Conservation (phyloP, 2,888 invertebrate genomes). For the Deroplatys truncata region DNA sequence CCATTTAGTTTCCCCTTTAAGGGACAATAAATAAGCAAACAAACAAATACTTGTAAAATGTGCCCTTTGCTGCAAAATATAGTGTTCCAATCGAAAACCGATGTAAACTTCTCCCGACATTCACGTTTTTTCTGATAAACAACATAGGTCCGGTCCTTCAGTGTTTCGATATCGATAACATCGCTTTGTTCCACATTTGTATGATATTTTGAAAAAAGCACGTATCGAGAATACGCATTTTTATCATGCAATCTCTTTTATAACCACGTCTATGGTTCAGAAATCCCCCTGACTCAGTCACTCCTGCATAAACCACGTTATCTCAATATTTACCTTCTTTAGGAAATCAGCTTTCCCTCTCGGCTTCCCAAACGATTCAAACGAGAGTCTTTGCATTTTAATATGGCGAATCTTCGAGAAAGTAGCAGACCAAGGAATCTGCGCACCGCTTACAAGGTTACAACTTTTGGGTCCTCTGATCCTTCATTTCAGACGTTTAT, state of each 20-base stretch:
- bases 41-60: too few species aligned
- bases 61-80: background rate
- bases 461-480: too few species aligned
- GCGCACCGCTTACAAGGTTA: too few species aligned
- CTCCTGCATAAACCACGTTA: background rate
- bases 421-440: background rate
- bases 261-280: background rate
- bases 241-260: background rate
- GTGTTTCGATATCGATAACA: background rate
- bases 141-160: background rate
- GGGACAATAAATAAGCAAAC: too few species aligned
- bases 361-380: background rate
- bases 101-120: background rate
- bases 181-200: too few species aligned
- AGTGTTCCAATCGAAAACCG: background rate
- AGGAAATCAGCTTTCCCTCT: background rate
- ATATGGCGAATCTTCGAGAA: background rate
- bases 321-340: background rate
- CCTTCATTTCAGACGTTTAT: too few species aligned
- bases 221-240: too few species aligned
- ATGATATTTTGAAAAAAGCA: too few species aligned
- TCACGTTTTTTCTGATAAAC: background rate
- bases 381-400: background rate
- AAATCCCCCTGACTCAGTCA: background rate
- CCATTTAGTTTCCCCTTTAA: too few species aligned